These are phyloP conservation scores for Orius insidiosus DNA, from an alignment of 1,140 invertebrate species.

Conservation along the genomic window DNA sequence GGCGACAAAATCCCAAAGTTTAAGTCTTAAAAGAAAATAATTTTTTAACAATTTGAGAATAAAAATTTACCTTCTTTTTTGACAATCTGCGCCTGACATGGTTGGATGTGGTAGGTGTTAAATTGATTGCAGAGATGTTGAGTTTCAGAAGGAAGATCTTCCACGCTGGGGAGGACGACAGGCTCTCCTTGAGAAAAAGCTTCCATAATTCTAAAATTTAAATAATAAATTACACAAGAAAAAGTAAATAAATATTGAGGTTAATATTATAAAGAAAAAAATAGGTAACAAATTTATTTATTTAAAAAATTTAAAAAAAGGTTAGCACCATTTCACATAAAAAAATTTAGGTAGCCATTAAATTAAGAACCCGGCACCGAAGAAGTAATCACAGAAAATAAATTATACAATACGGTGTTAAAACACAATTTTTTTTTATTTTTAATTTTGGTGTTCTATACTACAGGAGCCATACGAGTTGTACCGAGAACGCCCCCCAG, in stretches of 20 bases:
- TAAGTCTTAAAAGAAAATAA: slow-evolving; percentile 39
- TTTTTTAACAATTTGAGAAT: background rate
- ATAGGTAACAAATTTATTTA: background rate
- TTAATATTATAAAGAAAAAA: background rate
- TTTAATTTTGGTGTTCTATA: no score
- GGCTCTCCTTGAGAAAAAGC: slow-evolving; percentile 44
- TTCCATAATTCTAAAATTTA: slow-evolving; percentile 24
- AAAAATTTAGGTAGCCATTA: no score
- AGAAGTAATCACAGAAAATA: no score
- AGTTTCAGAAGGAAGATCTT: slow-evolving; percentile 56
- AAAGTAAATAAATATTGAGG: no score
- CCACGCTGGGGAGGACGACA: slow-evolving; percentile 47
- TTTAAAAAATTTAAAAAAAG: no score
- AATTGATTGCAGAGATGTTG: slow-evolving; percentile 79
- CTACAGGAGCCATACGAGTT: background rate
- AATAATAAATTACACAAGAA: no score
- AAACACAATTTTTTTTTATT: no score
- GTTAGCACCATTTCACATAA: no score
- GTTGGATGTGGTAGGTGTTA: slow-evolving; percentile 60
- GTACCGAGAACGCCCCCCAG: background rate
- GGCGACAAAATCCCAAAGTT: slow-evolving; percentile 50
- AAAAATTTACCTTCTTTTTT: slow-evolving; percentile 39
- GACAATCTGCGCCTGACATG: slow-evolving; percentile 62
- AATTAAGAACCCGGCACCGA: no score
- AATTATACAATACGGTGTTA: no score